Conservation (phyloP, 2,113 vertebrate genomes). For the Microcebus murinus region DNA sequence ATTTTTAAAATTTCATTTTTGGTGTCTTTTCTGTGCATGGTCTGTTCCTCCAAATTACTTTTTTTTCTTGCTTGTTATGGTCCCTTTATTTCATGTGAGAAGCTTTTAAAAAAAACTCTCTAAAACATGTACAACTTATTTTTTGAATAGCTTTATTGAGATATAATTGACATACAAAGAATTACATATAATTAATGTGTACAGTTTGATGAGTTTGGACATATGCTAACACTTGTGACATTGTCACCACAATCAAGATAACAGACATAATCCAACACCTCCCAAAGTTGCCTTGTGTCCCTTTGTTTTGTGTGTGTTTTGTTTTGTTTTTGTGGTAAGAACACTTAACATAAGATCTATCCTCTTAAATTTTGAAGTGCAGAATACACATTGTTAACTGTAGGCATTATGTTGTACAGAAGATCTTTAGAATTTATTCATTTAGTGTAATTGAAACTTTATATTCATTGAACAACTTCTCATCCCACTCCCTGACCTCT, state of each 20-base stretch:
- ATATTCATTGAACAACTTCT: neutral
- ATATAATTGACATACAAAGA: neutral
- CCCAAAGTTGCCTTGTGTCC: neutral
- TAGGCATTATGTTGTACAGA: neutral
- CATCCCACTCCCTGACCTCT: too few relatives aligned
- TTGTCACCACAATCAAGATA: neutral
- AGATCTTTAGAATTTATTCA: neutral
- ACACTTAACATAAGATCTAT: neutral
- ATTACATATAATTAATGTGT: neutral
- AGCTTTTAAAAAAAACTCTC: neutral
- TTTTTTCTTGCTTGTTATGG: neutral
- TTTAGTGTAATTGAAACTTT: neutral
- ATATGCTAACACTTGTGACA: neutral
- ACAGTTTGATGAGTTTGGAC: neutral
- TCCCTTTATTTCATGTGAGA: neutral
- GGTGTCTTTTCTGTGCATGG: neutral
- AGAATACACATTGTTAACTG: neutral
- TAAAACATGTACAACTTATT: neutral
- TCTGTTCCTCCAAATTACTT: neutral
- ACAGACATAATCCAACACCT: too few relatives aligned
- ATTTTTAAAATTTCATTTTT: neutral
- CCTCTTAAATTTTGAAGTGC: neutral
- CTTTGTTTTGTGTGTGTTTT: neutral
- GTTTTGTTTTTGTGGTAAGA: neutral
- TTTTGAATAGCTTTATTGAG: neutral